These are phyloP conservation scores for Incurvaria masculella DNA, from an alignment of 2,888 invertebrate genomes.

Conservation along the genomic window DNA sequence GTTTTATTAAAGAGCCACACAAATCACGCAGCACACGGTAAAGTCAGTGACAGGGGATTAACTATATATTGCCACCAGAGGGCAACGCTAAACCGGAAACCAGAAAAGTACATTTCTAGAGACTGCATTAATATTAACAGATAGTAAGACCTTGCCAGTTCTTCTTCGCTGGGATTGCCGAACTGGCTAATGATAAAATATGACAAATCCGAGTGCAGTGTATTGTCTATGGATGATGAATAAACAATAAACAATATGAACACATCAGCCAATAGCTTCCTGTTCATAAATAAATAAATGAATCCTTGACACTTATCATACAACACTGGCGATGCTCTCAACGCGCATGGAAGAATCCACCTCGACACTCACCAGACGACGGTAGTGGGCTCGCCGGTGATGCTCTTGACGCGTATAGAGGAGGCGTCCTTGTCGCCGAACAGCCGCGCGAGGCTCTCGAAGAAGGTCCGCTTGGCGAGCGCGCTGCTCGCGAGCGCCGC, in stretches of 20 bases:
- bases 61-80: no score
- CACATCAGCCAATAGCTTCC: background rate
- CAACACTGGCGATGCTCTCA: background rate
- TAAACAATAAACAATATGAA: background rate
- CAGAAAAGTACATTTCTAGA: background rate
- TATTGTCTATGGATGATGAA: no score
- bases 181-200: no score
- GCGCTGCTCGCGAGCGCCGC: constrained; percentile 69
- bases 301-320: background rate
- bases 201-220: no score
- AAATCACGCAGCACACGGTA: no score
- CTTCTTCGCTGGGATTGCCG: no score
- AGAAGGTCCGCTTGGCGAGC: constrained; percentile 70
- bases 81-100: no score
- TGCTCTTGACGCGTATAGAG: constrained; percentile 70
- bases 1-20: no score
- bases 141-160: background rate
- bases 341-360: no score
- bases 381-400: constrained; percentile 65
- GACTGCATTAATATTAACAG: background rate
- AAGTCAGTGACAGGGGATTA: no score
- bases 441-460: constrained; percentile 73
- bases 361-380: constrained; percentile 67
- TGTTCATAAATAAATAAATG: no score
- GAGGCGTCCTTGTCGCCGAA: constrained; percentile 73